These are phyloP conservation scores for Aphidius colemani DNA, from an alignment of 2,888 invertebrate species.

Conservation along the genomic window DNA sequence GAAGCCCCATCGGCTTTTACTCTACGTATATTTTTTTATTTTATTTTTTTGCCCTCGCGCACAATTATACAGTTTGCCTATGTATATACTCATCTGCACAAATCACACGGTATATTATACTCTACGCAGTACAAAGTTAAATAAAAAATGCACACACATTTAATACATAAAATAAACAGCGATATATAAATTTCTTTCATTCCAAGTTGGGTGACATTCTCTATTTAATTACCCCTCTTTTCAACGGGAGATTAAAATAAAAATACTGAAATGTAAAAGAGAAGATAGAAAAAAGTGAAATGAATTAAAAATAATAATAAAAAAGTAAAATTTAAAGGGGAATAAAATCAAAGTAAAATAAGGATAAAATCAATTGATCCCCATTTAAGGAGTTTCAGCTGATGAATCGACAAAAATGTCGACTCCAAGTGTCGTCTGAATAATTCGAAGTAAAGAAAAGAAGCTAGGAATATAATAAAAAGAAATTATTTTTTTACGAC, in stretches of 20 bases:
- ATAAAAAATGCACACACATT: too few relatives aligned
- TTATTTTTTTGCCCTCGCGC: neutral
- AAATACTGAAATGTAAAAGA: conserved; percentile 9
- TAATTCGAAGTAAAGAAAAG: conserved; percentile 9
- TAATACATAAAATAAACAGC: too few relatives aligned
- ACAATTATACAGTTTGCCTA: conserved; percentile 11
- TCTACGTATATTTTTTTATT: neutral
- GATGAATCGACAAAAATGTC: conserved; percentile 17
- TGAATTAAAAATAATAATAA: conserved; percentile 5
- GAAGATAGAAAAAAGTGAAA: conserved; percentile 4
- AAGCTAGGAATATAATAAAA: conserved; percentile 15
- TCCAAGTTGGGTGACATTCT: conserved; percentile 9
- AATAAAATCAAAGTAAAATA: neutral
- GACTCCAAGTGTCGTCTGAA: conserved; percentile 6
- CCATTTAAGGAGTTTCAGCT: conserved; percentile 15
- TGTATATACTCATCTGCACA: conserved; percentile 15
- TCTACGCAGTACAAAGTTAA: too few relatives aligned
- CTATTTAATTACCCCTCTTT: conserved; percentile 16
- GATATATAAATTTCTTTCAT: neutral
- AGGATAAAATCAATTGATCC: conserved; percentile 15
- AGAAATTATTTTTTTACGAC: conserved; percentile 19
- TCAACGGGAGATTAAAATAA: neutral
- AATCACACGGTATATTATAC: conserved; percentile 12
- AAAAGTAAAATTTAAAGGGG: conserved; percentile 1
- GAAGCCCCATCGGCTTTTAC: too few relatives aligned